Percentiles rank a stretch among this genome's conserved stretches.
phyloP scores from a whole-genome alignment of 2,113 vertebrate species.

The Phyllopteryx taeniolatus region DNA sequence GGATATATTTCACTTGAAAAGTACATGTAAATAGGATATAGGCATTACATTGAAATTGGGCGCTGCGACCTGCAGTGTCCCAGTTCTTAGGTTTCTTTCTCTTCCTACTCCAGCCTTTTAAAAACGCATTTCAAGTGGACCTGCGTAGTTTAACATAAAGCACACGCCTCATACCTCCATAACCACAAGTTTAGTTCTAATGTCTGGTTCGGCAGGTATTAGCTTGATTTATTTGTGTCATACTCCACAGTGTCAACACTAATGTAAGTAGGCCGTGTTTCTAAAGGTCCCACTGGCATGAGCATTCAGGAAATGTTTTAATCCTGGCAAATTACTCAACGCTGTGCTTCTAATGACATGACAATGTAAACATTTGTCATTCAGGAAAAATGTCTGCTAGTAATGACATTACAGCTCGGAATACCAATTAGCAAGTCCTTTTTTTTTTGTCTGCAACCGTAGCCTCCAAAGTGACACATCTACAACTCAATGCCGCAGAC shows the following conservation, averaged over 20 bases:
- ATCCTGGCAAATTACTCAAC: background rate
- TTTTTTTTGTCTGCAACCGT: conserved; percentile 14
- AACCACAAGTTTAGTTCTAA: conserved; percentile 13
- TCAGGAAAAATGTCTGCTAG: background rate
- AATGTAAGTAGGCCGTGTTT: background rate
- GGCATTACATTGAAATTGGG: no score
- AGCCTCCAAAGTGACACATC: conserved; percentile 19
- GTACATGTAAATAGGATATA: no score
- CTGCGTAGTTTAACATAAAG: conserved; percentile 5
- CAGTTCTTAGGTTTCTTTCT: background rate
- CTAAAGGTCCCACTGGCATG: background rate
- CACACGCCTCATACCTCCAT: background rate
- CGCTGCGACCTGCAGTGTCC: no score
- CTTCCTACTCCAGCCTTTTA: background rate
- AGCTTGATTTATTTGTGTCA: background rate
- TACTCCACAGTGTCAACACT: background rate
- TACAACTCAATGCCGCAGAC: conserved; percentile 11
- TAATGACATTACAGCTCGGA: conserved; percentile 35
- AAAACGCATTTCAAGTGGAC: background rate
- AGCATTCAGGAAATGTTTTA: conserved; percentile 4
- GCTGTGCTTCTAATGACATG: background rate
- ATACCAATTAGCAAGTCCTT: conserved; percentile 41
- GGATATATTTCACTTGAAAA: no score
- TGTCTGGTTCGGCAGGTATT: conserved; percentile 4
- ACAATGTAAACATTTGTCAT: background rate